Base-by-base conservation (phyloP, 92 coral and sea anemone species). In the Pocillopora meandrina region DNA sequence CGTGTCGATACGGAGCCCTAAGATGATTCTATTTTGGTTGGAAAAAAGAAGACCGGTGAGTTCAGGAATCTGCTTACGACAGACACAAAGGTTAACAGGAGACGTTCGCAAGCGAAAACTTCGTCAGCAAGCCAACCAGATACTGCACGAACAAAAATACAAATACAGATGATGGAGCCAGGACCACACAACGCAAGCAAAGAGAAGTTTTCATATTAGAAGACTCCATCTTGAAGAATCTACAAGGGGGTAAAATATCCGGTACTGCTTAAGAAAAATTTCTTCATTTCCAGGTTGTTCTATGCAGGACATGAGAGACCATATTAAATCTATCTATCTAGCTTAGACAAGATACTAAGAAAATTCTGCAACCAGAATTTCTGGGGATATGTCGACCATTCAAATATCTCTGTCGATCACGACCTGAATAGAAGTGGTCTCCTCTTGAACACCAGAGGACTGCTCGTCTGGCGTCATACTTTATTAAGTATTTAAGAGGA, bases 401-500 rank as follows among this genome's bases (percentile, higher is more conserved):
- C 34, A 36, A 82, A 47, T 66, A 82, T 82, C 61, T 64, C 82
- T 75, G 80, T 58, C 31, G 55, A 72, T 61, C 80, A 87, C 56
- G 56, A 72, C 77, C 47, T 87, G 56, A 87, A 82, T 57, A 81
- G 87, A 65, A 65, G 90, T 76, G 71, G 62, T 23, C 36, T 87
- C 64, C 90, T 74, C 86, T 76, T 86, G 65, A 86, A 70, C 73
- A 86, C 71, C 71, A 57, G 71, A 70, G 86, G 87, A 86, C 79
- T 70, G 78, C 85, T 56, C 79, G 68, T 61, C 26, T 26, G 26
- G 26, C 26, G 26, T 61, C 18, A 61, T 2, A 61, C 19, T 2
- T 61, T 61, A 61, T 61, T 61, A 3, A 14, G 34, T 58, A 52
- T 42, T 2, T 62, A 34, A 9, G 21, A 33, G 55, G 63, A 56